Evolutionary conservation across 1,140 invertebrate species (phyloP).

Genomic region (Drosophila sturtevanti): DNA sequence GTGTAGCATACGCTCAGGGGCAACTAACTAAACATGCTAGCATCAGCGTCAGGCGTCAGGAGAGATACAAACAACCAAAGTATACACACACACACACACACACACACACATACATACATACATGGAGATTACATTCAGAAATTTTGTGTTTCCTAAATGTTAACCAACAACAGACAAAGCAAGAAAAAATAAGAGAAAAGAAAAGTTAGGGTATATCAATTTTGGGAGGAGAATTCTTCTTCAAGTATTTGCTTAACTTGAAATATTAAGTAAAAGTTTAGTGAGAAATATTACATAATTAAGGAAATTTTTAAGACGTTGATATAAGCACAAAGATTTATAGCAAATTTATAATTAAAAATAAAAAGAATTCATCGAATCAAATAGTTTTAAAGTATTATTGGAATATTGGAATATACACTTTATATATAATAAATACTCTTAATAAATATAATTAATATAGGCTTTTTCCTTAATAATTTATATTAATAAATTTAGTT

Average conservation of each 20-base stretch:
- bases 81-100: not conserved
- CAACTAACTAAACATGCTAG: conserved; percentile 41
- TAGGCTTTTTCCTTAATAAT: too few species aligned
- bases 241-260: not conserved
- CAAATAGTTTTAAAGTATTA: too few species aligned
- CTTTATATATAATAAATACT: too few species aligned
- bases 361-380: too few species aligned
- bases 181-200: not conserved
- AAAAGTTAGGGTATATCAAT: not conserved
- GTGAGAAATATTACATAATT: too few species aligned
- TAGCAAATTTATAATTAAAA: too few species aligned
- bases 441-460: too few species aligned
- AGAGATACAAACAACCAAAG: conserved; percentile 13
- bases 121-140: not conserved
- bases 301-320: too few species aligned
- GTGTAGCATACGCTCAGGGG: conserved; percentile 76
- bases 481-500: too few species aligned
- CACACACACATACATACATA: not conserved
- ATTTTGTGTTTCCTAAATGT: not conserved
- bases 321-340: too few species aligned
- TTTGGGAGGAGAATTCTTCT: not conserved
- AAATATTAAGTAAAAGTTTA: too few species aligned
- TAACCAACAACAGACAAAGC: not conserved
- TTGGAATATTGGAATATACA: too few species aligned
- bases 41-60: not conserved